These are phyloP conservation scores for Percopsis transmontana DNA, from an alignment of 2,113 vertebrate species.

Conservation along the genomic window DNA sequence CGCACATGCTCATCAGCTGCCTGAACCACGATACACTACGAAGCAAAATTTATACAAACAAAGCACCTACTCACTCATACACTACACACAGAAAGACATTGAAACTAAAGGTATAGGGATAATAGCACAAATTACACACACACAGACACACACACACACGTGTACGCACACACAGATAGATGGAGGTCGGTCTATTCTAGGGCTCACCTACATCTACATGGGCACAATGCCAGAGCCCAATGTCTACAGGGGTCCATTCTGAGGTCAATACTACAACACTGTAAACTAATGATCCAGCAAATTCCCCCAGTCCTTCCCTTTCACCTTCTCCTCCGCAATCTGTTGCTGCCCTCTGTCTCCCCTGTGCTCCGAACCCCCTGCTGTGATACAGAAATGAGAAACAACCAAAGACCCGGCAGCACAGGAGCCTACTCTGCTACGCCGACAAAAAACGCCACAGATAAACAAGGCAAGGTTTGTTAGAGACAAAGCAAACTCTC, in stretches of 20 bases:
- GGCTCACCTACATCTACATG: constrained; percentile 52
- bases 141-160: constrained; percentile 1
- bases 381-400: constrained; percentile 71
- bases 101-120: not conserved
- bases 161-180: not conserved
- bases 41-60: too few species aligned
- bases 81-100: not conserved
- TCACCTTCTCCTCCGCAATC: constrained; percentile 51
- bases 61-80: not conserved
- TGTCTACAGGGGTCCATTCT: constrained; percentile 61
- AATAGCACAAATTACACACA: too few species aligned
- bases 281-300: constrained; percentile 76
- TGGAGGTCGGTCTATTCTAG: constrained; percentile 19
- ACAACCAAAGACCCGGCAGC: constrained; percentile 64
- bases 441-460: constrained; percentile 55
- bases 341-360: constrained; percentile 56
- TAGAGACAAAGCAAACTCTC: constrained; percentile 66
- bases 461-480: constrained; percentile 67
- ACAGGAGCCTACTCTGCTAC: constrained; percentile 49
- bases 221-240: constrained; percentile 42
- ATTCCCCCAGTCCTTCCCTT: constrained; percentile 61
- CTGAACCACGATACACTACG: too few species aligned
- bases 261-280: constrained; percentile 75
- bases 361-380: constrained; percentile 64
- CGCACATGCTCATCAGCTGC: too few species aligned